Evolutionary conservation across 2,888 invertebrate genomes (phyloP).

Genomic region (Pristionchus entomophagus): DNA sequence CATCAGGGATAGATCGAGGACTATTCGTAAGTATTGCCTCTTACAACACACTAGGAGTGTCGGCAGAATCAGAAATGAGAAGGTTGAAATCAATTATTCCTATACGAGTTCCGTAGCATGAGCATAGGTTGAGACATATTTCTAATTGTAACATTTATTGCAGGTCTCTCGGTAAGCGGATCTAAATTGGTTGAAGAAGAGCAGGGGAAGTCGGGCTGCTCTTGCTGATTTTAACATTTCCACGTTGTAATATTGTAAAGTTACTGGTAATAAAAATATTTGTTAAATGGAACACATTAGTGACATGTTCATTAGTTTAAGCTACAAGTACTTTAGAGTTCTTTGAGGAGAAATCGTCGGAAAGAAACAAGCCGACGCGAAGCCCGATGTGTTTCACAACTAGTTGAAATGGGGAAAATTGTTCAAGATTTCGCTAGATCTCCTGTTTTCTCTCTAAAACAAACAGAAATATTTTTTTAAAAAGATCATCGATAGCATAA

Average conservation of each 20-base stretch:
- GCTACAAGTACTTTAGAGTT: too few relatives aligned
- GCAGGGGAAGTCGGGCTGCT: background rate
- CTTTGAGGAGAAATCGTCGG: too few relatives aligned
- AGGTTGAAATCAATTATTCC: background rate
- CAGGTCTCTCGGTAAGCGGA: constrained; percentile 18
- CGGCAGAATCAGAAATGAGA: background rate
- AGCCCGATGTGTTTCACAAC: too few relatives aligned
- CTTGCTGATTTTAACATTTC: background rate
- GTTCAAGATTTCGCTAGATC: too few relatives aligned
- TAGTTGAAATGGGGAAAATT: too few relatives aligned
- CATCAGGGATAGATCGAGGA: constrained; percentile 7
- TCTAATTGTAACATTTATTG: background rate
- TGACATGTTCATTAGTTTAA: too few relatives aligned
- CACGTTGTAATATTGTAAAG: background rate
- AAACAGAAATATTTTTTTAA: too few relatives aligned
- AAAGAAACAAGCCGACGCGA: too few relatives aligned
- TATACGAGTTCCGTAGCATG: too few relatives aligned
- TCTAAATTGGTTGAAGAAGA: background rate
- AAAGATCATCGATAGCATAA: too few relatives aligned
- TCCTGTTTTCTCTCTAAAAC: too few relatives aligned
- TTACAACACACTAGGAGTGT: background rate
- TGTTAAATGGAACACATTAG: too few relatives aligned
- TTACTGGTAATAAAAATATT: constrained; percentile 2
- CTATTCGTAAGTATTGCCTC: background rate
- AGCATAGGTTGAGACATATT: background rate